These are phyloP conservation scores for Philopotamus ludificatus DNA, from an alignment of 1,140 invertebrate species.

Conservation along the genomic window DNA sequence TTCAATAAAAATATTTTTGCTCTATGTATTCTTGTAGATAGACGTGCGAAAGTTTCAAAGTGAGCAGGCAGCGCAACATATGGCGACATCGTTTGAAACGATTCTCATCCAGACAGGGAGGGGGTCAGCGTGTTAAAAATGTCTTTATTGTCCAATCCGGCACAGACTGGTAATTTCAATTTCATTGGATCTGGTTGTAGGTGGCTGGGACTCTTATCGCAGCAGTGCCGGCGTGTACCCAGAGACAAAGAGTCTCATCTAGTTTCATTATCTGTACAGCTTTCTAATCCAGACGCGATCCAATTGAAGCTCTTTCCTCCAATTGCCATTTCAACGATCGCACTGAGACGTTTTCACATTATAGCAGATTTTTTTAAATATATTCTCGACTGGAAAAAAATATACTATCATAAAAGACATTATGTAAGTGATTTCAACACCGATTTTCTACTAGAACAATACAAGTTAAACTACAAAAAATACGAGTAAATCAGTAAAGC, in stretches of 20 bases:
- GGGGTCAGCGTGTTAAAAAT: conserved; percentile 5
- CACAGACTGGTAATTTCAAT: conserved; percentile 26
- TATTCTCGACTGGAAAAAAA: not conserved
- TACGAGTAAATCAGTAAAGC: no score
- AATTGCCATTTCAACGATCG: conserved; percentile 35
- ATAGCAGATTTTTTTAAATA: not conserved
- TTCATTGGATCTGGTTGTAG: conserved; percentile 15
- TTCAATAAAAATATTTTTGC: no score
- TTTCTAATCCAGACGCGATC: conserved; percentile 38
- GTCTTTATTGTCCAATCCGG: conserved; percentile 18
- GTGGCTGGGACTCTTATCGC: not conserved
- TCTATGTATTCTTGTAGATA: no score
- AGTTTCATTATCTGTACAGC: conserved; percentile 41
- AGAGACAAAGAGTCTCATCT: conserved; percentile 38
- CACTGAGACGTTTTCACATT: not conserved
- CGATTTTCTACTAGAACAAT: not conserved
- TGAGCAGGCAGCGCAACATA: no score
- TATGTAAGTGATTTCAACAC: not conserved
- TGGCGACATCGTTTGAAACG: no score
- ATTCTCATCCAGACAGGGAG: not conserved
- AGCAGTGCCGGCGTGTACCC: not conserved
- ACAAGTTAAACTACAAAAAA: no score
- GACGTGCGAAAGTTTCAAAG: no score
- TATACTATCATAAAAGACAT: not conserved
- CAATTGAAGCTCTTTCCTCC: conserved; percentile 35